Conservation (phyloP, 2,888 invertebrate species). For the Sicus ferrugineus region DNA sequence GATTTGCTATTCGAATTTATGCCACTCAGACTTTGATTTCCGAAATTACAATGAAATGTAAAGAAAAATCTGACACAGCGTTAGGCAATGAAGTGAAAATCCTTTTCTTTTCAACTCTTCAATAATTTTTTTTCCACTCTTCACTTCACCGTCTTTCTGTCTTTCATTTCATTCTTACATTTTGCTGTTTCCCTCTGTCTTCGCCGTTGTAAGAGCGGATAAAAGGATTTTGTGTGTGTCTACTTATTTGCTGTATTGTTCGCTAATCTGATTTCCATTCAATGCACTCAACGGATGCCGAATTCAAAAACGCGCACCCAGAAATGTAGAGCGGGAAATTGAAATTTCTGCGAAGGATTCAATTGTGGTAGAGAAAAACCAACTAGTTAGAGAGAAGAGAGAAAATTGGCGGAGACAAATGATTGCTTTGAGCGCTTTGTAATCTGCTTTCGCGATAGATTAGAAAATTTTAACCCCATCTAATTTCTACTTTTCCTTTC, state of each 20-base stretch:
- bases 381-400: background rate
- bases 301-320: background rate
- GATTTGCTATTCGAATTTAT: background rate
- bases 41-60: background rate
- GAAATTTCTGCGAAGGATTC: background rate
- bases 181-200: background rate
- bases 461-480: no score
- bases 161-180: background rate
- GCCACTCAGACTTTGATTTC: background rate
- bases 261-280: slow-evolving; percentile 22
- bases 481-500: no score
- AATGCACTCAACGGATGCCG: background rate
- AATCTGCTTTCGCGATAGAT: background rate
- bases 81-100: slow-evolving; percentile 2
- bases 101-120: slow-evolving; percentile 4
- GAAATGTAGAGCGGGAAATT: background rate
- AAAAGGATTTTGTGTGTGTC: background rate
- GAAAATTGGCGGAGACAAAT: background rate
- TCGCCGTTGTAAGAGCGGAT: background rate
- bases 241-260: slow-evolving; percentile 21
- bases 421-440: background rate
- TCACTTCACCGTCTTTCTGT: background rate
- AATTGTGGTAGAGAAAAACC: background rate
- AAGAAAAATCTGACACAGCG: slow-evolving; percentile 15
- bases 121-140: background rate